Base-by-base conservation (phyloP, 2,113 vertebrate species). In the human (Homo sapiens) region DNA sequence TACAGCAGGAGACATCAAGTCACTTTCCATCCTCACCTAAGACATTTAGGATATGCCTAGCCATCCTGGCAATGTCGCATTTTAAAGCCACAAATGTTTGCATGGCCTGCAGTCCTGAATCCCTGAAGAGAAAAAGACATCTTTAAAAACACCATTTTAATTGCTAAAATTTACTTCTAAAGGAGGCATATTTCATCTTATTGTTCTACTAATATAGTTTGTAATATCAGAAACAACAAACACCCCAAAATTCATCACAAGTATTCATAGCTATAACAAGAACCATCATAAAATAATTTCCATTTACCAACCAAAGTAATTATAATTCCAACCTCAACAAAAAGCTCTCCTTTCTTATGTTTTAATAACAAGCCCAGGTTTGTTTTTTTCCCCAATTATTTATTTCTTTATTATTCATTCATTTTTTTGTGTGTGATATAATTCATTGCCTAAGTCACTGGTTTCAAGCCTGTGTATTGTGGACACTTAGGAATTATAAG, bases 251-350 rank as follows among this genome's bases (percentile, higher is more conserved):
- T 84, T 94, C 48, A 96, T 59, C 89, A 89, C 59, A 87, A 78
- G 86, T 89, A 35, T 89, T 93, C 73, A 79, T 38, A 57, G 78
- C 20, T 90, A 2, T 86, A 70, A 75, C 38, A 92, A 83, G 52
- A 95, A 93, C 89, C 48, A 82, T 87, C n/a, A 78, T 17, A 72
- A 93, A 97, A 92, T 59, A 86, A 86, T 86, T 73, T 89, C 45
- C 11, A 50, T 57, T 85, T 93, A 32, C 40, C 55, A 90, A 89
- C 12, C 72, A 59, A 97, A 96, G 52, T 92, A 85, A 94, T 79
- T 81, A 6, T 55, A 85, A 94, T 94, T 89, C 30, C 23, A 79
- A 30, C 55, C 35, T 93, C 50, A 92, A 75, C 20, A 88, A 93
- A 88, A 16, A 83, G 40, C 3, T 18, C 10, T 48, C 59, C 25